phyloP scores from a whole-genome alignment of 2,113 vertebrate species.

The Alces alces region DNA sequence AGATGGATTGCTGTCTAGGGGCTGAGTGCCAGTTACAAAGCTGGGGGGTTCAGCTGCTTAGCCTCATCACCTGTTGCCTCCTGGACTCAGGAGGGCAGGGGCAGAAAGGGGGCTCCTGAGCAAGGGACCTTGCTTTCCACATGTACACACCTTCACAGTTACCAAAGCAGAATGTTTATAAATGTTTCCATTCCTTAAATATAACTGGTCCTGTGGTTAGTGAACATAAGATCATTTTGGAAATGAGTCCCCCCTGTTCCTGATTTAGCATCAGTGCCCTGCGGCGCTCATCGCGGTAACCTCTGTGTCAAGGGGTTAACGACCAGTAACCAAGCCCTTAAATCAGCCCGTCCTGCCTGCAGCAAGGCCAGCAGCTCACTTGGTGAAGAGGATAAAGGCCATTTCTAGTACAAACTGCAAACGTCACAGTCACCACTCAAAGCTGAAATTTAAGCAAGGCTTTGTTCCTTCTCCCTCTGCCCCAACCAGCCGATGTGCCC shows the following conservation, averaged over 20 bases:
- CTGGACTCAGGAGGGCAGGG: neutral
- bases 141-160: neutral
- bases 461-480: neutral
- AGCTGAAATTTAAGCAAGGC: constrained; percentile 9
- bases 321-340: constrained; percentile 51
- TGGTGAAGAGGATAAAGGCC: neutral
- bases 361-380: constrained; percentile 10
- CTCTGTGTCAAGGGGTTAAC: constrained; percentile 26
- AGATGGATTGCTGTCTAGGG: neutral
- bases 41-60: neutral
- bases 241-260: neutral
- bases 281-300: neutral
- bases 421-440: neutral
- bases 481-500: accelerated
- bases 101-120: neutral
- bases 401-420: constrained; percentile 1
- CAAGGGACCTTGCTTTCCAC: neutral
- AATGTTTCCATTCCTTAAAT: neutral
- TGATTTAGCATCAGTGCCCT: constrained; percentile 41
- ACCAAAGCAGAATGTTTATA: neutral
- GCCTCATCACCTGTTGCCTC: neutral
- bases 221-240: neutral
- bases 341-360: constrained; percentile 33
- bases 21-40: too few species aligned
- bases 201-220: neutral